Evolutionary conservation across 2,797 vertebrate species (phyloP), one percentile per base, ranked within the genome.

Genomic region (Distichodus sexfasciatus): DNA sequence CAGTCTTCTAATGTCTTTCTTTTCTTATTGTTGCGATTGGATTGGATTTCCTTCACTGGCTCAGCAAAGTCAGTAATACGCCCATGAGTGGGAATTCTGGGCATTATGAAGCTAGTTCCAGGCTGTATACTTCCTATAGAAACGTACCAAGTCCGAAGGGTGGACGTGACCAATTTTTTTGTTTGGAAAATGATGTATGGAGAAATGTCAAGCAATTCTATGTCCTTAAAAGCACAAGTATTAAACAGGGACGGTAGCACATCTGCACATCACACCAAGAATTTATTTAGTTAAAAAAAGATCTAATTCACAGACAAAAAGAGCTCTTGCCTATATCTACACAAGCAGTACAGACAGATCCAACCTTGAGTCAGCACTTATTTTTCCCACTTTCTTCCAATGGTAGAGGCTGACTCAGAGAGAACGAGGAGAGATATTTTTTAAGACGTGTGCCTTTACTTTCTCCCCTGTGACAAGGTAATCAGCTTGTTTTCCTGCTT

Each of bases 21-120:
- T 8, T 43, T 15, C 3, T 3, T 15, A 5, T 43, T 15, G 10
- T 44, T 41, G 51, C 40, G 44, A 51, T 60, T 55, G 48, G 61
- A 48, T 63, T 66, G 59, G 63, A 57, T 70, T 24, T 62, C 55
- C 36, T 69, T 75, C 76, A 76, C 72, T 83, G 77, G 84, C 67
- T 75, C 79, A 66, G 73, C 76, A 70, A 58, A 81, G 19, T 86
- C 78, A 74, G 81, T 80, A 69, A 74, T 80, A 66, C 61, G 85
- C 80, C 80, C 83, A 85, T 79, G 24, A 79, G 81, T 55, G 75
- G 74, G 79, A 82, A 81, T 84, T 72, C 82, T 84, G 90, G 92
- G 91, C 91, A 92, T 92, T 91, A 90, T 68, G 75, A 76, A 82
- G 85, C 83, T 87, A 86, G 83, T 87, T 89, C 84, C 86, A 81